Evolutionary conservation across 1,140 invertebrate genomes (phyloP).

Genomic region (Hermetia illucens): DNA sequence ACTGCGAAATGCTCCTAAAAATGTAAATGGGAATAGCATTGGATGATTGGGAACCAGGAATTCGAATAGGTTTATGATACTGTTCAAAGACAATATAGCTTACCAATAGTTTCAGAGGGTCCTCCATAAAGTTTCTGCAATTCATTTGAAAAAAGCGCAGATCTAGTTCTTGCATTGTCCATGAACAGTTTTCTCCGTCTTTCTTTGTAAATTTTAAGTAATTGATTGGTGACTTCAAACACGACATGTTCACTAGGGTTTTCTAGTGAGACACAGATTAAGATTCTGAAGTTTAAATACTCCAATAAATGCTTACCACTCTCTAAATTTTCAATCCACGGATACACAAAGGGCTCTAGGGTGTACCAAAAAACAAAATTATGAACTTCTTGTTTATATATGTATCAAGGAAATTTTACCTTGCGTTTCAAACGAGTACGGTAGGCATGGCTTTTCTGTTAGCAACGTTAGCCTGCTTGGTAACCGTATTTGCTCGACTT

Average conservation of each 20-base stretch:
- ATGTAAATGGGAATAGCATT: background rate
- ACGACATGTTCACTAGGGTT: slow-evolving; percentile 19
- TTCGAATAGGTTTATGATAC: too few species aligned
- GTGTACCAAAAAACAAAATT: too few species aligned
- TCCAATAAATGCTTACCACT: background rate
- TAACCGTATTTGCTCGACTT: too few species aligned
- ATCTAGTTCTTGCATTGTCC: slow-evolving; percentile 16
- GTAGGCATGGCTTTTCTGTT: too few species aligned
- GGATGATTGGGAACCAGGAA: too few species aligned
- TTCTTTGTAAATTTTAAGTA: slow-evolving; percentile 19
- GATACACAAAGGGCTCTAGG: background rate
- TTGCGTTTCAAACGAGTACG: slow-evolving; percentile 15
- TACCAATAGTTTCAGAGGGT: slow-evolving; percentile 19
- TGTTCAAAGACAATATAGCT: slow-evolving; percentile 1
- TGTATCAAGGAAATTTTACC: too few species aligned
- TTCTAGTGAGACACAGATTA: slow-evolving; percentile 10
- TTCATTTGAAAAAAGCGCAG: slow-evolving; percentile 19
- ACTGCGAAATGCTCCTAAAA: slow-evolving; percentile 12
- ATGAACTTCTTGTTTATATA: too few species aligned
- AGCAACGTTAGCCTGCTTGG: too few species aligned
- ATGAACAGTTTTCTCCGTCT: slow-evolving; percentile 22
- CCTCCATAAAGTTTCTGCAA: slow-evolving; percentile 14
- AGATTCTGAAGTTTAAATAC: slow-evolving; percentile 13
- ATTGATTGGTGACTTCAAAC: slow-evolving; percentile 18
- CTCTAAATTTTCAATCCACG: background rate